Evolutionary conservation across 2,113 vertebrate species (phyloP).

Genomic region (Heteronetta atricapilla): DNA sequence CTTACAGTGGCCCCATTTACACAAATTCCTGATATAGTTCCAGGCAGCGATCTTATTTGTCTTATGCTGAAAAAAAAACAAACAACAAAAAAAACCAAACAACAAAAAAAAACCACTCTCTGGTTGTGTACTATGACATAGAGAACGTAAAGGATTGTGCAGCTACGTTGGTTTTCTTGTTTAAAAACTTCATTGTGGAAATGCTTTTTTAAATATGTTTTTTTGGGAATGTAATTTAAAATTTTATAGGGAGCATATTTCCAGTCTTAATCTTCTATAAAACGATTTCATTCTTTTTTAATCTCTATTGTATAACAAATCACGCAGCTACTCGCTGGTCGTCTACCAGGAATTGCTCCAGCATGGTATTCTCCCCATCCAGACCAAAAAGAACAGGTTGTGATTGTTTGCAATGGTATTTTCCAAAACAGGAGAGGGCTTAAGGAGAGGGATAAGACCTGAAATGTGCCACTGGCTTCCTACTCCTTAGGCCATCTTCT

Average conservation of each 20-base stretch:
- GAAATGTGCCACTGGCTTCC: too few species aligned
- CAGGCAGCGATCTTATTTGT: background rate
- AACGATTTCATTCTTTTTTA: background rate
- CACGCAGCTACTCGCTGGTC: background rate
- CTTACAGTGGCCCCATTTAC: background rate
- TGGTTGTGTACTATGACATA: background rate
- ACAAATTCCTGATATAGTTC: background rate
- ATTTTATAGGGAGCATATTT: background rate
- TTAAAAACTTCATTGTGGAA: background rate
- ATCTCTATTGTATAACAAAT: background rate
- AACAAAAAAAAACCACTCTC: background rate
- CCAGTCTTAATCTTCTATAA: background rate
- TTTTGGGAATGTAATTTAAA: background rate
- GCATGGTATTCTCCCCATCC: background rate
- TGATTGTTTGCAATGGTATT: background rate
- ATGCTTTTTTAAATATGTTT: background rate
- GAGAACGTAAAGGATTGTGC: background rate
- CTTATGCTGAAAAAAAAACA: background rate
- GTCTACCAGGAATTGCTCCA: background rate
- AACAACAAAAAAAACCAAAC: background rate
- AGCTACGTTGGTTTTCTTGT: background rate
- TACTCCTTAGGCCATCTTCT: too few species aligned
- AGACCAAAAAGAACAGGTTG: background rate
- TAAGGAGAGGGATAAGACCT: background rate
- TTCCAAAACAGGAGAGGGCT: background rate